Percentiles rank a stretch among this genome's conserved stretches.
These are phyloP conservation scores for Pseudolycoriella hygida DNA, from an alignment of 2,888 invertebrate species.

Conservation along the genomic window DNA sequence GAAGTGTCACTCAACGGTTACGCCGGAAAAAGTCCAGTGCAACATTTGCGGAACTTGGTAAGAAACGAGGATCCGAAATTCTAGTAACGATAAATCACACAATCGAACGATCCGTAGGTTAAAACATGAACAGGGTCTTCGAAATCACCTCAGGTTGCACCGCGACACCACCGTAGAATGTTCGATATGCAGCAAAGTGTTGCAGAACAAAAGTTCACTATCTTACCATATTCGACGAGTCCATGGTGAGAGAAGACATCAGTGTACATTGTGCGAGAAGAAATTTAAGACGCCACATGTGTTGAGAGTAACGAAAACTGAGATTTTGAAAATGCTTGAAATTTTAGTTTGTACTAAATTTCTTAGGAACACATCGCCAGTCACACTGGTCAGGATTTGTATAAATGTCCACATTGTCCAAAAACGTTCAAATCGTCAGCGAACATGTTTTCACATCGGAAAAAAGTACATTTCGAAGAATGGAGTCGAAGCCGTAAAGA, in stretches of 20 bases:
- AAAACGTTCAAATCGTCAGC: slow-evolving; percentile 28
- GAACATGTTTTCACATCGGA: slow-evolving; percentile 27
- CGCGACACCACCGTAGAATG: slow-evolving; percentile 3
- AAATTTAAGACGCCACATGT: too few species aligned
- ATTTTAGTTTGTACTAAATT: too few species aligned
- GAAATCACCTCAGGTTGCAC: background rate
- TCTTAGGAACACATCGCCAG: slow-evolving; percentile 26
- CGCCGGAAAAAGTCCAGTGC: background rate
- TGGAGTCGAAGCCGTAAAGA: too few species aligned
- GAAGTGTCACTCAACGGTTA: background rate
- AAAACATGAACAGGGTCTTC: background rate
- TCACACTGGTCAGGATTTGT: slow-evolving; percentile 26
- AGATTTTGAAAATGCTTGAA: too few species aligned
- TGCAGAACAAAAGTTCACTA: too few species aligned
- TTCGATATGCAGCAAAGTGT: slow-evolving; percentile 3
- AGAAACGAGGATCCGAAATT: too few species aligned
- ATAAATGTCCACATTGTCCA: slow-evolving; percentile 26
- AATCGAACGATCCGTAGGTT: background rate
- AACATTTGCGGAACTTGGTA: background rate
- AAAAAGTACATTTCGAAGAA: slow-evolving; percentile 25
- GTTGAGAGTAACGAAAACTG: too few species aligned
- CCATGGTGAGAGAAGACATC: too few species aligned
- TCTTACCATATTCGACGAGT: too few species aligned
- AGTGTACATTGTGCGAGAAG: too few species aligned
- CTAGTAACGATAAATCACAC: too few species aligned